A percentile compares a stretch with the other conserved stretches of the same genome.
phyloP scores from a whole-genome alignment of 1,140 invertebrate genomes.

The Bombus cullumanus region DNA sequence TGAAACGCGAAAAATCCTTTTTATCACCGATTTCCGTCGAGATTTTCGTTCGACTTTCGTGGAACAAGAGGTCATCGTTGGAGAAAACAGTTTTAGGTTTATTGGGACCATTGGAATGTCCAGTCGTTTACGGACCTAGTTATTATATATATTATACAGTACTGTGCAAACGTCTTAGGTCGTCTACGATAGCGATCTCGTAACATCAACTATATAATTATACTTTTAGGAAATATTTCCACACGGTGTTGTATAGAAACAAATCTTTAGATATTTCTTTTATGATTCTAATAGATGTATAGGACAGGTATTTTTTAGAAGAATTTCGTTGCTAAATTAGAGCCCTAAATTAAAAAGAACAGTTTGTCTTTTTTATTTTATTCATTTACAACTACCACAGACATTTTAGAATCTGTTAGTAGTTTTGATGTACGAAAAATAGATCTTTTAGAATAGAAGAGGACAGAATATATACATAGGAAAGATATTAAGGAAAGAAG shows the following conservation, averaged over 20 bases:
- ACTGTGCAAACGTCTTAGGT: neutral
- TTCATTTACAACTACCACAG: neutral
- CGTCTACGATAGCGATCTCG: neutral
- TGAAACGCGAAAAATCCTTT: conserved; percentile 34
- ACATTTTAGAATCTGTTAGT: no score
- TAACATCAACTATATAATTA: neutral
- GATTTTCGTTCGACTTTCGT: neutral
- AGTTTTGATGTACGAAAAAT: no score
- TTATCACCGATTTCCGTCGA: neutral
- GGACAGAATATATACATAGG: neutral
- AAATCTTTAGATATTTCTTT: neutral
- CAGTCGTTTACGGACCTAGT: neutral
- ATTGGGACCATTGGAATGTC: neutral
- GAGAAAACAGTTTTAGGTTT: no score
- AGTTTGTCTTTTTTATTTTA: neutral
- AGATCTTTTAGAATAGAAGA: neutral
- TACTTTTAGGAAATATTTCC: neutral
- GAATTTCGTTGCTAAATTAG: neutral
- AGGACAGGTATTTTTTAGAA: neutral
- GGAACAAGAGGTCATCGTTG: neutral
- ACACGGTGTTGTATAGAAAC: no score
- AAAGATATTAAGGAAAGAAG: neutral
- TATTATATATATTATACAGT: neutral
- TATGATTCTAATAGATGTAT: neutral
- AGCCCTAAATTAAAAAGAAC: neutral